Percentiles rank a stretch among this genome's conserved stretches.
Evolutionary conservation across 2,113 vertebrate genomes (phyloP).

Genomic region (Oreocharis arfaki): DNA sequence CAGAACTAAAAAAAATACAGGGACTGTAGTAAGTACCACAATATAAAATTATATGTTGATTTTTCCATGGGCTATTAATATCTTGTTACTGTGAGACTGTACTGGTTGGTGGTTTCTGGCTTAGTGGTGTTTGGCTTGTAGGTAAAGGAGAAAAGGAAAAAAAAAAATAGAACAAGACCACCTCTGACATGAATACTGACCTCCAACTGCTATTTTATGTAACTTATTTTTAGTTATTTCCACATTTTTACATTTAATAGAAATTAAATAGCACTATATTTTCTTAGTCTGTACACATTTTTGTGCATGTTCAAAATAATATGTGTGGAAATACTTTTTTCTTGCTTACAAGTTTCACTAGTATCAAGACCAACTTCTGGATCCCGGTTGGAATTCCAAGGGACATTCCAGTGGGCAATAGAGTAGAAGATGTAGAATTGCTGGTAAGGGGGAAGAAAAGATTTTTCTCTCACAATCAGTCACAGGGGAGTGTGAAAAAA

Average conservation of each 20-base stretch:
- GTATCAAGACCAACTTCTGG: not conserved
- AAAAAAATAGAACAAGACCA: slow-evolving; percentile 62
- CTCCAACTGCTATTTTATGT: slow-evolving; percentile 41
- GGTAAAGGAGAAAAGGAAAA: slow-evolving; percentile 62
- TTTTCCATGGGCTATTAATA: slow-evolving; percentile 81
- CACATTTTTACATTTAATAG: slow-evolving; percentile 4
- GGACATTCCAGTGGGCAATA: not conserved
- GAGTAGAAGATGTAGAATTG: not conserved
- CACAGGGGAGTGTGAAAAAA: not conserved
- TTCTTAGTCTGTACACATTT: not conserved
- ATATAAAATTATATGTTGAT: slow-evolving; percentile 72
- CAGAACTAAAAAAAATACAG: not conserved
- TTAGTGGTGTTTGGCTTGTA: slow-evolving; percentile 69
- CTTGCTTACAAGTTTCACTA: not conserved
- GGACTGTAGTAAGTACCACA: slow-evolving; percentile 3
- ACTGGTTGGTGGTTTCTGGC: slow-evolving; percentile 62
- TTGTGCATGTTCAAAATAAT: not conserved
- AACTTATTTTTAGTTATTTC: slow-evolving; percentile 46
- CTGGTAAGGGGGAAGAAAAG: not conserved
- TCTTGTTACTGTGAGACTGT: slow-evolving; percentile 69
- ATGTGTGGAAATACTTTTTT: not conserved
- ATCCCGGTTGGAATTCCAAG: not conserved
- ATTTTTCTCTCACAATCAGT: not conserved
- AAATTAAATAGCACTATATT: not conserved
- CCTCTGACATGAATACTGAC: slow-evolving; percentile 57